A percentile compares a stretch with the other conserved stretches of the same genome.
Conservation (phyloP, 2,888 invertebrate genomes). For the Xylota sylvarum region DNA sequence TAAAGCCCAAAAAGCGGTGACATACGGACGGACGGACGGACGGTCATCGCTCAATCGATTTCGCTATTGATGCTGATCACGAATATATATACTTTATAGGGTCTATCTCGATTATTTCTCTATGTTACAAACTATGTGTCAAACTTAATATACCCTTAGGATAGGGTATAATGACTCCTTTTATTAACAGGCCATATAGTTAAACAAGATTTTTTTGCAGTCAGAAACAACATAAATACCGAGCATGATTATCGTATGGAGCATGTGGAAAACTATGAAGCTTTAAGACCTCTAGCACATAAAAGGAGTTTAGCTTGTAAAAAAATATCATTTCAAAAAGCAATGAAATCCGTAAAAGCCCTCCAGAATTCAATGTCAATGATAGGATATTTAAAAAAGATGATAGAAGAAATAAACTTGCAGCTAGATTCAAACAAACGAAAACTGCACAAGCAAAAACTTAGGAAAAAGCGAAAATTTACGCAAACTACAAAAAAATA, state of each 20-base stretch:
- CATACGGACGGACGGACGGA: no score
- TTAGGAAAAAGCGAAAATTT: not conserved
- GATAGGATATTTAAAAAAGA: conserved; percentile 24
- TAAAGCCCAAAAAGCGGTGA: no score
- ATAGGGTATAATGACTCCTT: no score
- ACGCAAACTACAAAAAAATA: no score
- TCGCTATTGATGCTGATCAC: no score
- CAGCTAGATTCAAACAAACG: conserved; percentile 10
- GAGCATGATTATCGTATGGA: not conserved
- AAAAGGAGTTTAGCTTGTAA: conserved; percentile 21
- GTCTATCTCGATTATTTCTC: no score
- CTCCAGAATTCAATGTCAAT: conserved; percentile 6
- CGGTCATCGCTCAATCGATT: no score
- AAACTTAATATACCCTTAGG: no score
- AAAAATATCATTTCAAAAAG: conserved; percentile 11
- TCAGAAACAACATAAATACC: not conserved
- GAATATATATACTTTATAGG: no score
- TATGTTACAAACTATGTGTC: no score
- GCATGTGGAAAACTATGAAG: conserved; percentile 5
- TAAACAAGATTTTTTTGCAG: not conserved
- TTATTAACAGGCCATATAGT: not conserved
- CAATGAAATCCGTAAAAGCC: not conserved
- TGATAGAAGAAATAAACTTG: conserved; percentile 28
- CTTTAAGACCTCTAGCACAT: conserved; percentile 14
- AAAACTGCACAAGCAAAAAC: conserved; percentile 9